phyloP scores from a whole-genome alignment of 2,113 vertebrate genomes.

The Chloropsis cyanopogon region DNA sequence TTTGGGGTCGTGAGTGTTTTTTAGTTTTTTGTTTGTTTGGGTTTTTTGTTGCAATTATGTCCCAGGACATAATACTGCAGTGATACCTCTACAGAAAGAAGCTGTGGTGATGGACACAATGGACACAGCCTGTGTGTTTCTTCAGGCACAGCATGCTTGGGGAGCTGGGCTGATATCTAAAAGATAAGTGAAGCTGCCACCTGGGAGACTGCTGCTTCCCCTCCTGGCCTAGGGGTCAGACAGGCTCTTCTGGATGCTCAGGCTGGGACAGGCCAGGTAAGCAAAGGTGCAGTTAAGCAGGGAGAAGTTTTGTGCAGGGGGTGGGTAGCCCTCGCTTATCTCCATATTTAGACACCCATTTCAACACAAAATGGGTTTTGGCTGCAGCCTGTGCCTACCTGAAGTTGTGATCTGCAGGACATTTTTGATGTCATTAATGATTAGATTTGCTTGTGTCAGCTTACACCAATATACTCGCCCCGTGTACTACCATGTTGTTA shows the following conservation, averaged over 20 bases:
- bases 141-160: neutral
- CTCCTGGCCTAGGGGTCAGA: neutral
- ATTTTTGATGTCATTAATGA: neutral
- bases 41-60: neutral
- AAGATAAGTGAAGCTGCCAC: neutral
- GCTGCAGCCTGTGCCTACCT: neutral
- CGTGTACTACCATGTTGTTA: neutral
- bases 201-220: neutral
- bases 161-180: neutral
- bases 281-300: neutral
- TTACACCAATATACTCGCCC: neutral
- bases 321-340: rapidly evolving
- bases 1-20: no score
- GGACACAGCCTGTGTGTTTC: neutral
- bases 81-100: neutral
- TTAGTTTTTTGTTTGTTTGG: neutral
- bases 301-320: neutral
- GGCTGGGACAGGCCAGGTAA: neutral
- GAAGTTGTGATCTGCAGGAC: neutral
- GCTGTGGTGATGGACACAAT: neutral
- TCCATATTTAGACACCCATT: neutral
- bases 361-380: neutral
- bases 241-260: neutral
- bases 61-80: neutral
- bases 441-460: neutral